Conservation (phyloP, 2,888 invertebrate species). For the Schizaphis graminum region DNA sequence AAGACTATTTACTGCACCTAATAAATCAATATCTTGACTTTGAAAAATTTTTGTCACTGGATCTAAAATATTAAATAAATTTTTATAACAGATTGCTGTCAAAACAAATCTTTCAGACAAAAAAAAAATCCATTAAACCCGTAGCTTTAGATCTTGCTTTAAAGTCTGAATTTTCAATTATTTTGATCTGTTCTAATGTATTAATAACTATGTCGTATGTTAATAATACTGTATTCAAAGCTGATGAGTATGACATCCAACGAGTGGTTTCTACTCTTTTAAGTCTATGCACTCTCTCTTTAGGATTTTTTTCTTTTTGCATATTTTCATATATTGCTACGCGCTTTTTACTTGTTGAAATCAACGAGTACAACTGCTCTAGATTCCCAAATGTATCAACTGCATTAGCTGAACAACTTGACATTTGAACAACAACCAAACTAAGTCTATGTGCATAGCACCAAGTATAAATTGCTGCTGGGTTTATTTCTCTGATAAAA, state of each 20-base stretch:
- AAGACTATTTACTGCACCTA: conserved; percentile 24
- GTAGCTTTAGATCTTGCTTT: conserved; percentile 29
- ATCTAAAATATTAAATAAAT: conserved; percentile 24
- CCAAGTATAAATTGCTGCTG: neutral
- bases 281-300: neutral
- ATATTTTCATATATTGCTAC: conserved; percentile 4
- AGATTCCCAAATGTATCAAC: conserved; percentile 2
- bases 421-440: conserved; percentile 25
- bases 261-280: conserved; percentile 30
- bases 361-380: neutral
- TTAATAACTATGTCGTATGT: conserved; percentile 19
- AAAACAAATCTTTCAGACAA: conserved; percentile 21
- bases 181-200: conserved; percentile 31
- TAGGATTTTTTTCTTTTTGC: neutral
- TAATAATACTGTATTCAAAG: conserved; percentile 21
- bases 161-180: conserved; percentile 11
- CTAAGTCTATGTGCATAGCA: neutral
- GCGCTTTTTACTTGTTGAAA: conserved; percentile 24
- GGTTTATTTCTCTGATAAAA: conserved; percentile 2
- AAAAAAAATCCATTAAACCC: conserved; percentile 12
- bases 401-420: neutral
- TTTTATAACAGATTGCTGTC: conserved; percentile 22
- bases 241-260: conserved; percentile 27
- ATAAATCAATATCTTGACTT: conserved; percentile 35
- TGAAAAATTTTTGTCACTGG: conserved; percentile 19